phyloP scores from a whole-genome alignment of 2,888 invertebrate genomes.

The Chydorus sphaericus region DNA sequence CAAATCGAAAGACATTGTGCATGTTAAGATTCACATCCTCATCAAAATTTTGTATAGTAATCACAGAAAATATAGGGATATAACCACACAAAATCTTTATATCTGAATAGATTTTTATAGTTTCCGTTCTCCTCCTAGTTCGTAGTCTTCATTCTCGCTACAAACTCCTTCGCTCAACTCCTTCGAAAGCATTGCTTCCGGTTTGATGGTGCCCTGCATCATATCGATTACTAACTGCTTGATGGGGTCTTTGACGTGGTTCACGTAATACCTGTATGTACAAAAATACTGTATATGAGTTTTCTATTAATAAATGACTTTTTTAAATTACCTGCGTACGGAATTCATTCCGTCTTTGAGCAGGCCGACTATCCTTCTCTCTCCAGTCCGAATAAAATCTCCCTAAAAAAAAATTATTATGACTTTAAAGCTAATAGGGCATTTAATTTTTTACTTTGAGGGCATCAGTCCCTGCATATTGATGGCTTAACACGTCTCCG shows the following conservation, averaged over 20 bases:
- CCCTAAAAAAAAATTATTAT: constrained; percentile 44
- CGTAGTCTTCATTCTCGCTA: too few species aligned
- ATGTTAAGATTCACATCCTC: too few species aligned
- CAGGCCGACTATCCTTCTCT: constrained; percentile 88
- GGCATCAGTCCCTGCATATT: constrained; percentile 95
- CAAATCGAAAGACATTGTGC: too few species aligned
- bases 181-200: constrained; percentile 3
- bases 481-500: constrained; percentile 85
- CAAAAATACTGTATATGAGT: background rate
- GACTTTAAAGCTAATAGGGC: constrained; percentile 7
- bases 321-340: constrained; percentile 92
- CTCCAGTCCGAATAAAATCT: constrained; percentile 94
- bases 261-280: constrained; percentile 77
- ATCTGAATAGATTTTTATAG: too few species aligned
- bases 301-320: background rate
- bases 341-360: constrained; percentile 99
- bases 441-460: constrained; percentile 74
- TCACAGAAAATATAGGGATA: too few species aligned
- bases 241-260: constrained; percentile 88
- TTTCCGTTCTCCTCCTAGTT: too few species aligned
- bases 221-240: constrained; percentile 78
- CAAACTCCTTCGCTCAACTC: too few species aligned
- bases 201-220: constrained; percentile 1
- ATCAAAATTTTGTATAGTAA: too few species aligned
- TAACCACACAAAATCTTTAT: too few species aligned